These are phyloP conservation scores for Metopolophium dirhodum DNA, from an alignment of 1,140 invertebrate species.

Conservation along the genomic window DNA sequence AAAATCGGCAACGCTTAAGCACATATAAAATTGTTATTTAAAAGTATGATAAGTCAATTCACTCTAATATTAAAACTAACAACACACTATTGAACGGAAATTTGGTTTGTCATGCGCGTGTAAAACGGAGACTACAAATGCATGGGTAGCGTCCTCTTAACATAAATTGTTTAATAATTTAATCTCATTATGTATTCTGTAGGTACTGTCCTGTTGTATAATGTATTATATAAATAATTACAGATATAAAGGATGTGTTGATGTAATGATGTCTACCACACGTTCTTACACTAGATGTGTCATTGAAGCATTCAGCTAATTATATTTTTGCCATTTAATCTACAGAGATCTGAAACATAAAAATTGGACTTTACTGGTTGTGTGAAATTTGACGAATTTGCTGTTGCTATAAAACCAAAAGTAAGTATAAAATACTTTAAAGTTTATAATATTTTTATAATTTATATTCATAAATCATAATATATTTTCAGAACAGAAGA, in stretches of 20 bases:
- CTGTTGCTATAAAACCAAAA: slow-evolving; percentile 91
- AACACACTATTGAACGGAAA: no score
- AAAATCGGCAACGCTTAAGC: no score
- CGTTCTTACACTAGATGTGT: slow-evolving; percentile 97
- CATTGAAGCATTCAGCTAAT: slow-evolving; percentile 94
- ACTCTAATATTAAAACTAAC: no score
- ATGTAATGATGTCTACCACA: slow-evolving; percentile 85
- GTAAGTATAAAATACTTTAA: slow-evolving; percentile 58
- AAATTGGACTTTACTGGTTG: slow-evolving; percentile 91
- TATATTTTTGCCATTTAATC: slow-evolving; percentile 95
- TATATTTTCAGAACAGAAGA: slow-evolving; percentile 67
- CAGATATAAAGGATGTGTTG: slow-evolving; percentile 83
- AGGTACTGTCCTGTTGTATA: neutral
- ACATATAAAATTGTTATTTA: no score
- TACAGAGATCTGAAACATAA: slow-evolving; percentile 98
- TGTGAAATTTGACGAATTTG: slow-evolving; percentile 95
- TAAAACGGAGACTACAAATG: no score
- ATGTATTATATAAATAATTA: slow-evolving; percentile 35
- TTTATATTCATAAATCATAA: neutral
- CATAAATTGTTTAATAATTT: no score
- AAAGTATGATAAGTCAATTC: no score
- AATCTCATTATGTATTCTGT: neutral
- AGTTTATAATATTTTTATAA: neutral
- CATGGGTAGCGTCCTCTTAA: no score
- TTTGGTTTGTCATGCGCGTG: no score